A percentile compares a stretch with the other conserved stretches of the same genome.
phyloP scores from a whole-genome alignment of 1,140 invertebrate genomes.

The Aleiodes sp. region DNA sequence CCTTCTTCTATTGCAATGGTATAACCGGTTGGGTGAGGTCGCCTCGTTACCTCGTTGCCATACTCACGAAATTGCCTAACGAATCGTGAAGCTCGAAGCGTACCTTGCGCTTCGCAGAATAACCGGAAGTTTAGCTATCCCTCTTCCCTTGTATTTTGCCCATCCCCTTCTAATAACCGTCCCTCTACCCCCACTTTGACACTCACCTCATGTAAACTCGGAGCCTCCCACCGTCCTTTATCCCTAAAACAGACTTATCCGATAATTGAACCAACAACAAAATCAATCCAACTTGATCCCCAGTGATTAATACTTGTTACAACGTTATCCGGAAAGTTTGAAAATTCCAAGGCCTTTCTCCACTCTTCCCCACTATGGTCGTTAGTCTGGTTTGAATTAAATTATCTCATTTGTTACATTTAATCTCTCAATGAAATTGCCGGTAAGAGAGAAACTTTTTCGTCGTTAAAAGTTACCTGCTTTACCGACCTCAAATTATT shows the following conservation, averaged over 20 bases:
- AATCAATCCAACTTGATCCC: constrained; percentile 34
- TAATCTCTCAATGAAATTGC: no score
- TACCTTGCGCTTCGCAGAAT: constrained; percentile 24
- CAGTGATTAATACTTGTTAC: constrained; percentile 29
- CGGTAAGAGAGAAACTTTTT: no score
- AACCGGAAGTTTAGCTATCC: neutral
- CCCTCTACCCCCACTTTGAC: neutral
- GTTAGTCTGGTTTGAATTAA: no score
- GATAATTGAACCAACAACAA: constrained; percentile 32
- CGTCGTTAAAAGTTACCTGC: no score
- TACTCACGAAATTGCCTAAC: constrained; percentile 33
- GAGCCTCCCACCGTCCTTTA: neutral
- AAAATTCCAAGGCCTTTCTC: no score
- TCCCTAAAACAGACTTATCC: neutral
- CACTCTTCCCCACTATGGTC: no score
- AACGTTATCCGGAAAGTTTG: neutral
- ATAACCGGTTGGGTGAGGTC: constrained; percentile 1
- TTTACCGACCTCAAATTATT: no score
- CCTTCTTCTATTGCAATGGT: neutral
- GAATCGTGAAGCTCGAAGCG: constrained; percentile 31
- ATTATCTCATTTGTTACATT: no score
- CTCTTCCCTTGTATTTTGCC: neutral
- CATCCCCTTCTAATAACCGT: neutral
- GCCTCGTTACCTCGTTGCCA: constrained; percentile 34
- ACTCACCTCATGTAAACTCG: no score